Conservation (phyloP, 1,140 invertebrate genomes). For the Diachasmimorpha longicaudata region DNA sequence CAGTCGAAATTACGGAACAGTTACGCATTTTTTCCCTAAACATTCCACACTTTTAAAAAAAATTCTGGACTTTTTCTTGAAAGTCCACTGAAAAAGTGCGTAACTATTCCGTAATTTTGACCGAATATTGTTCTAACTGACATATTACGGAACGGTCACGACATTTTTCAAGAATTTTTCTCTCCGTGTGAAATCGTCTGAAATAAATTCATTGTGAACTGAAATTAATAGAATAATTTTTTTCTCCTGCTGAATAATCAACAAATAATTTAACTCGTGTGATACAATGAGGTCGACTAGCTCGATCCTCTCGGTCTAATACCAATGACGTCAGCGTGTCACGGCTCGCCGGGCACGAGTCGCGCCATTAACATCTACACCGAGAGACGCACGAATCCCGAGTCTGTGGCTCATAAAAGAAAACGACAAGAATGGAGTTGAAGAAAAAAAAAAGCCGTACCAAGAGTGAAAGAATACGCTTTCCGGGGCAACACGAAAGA, state of each 20-base stretch:
- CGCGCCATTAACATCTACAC: conserved; percentile 54
- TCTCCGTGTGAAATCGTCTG: no score
- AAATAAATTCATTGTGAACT: not conserved
- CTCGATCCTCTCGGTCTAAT: conserved; percentile 11
- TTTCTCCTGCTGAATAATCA: not conserved
- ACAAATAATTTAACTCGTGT: not conserved
- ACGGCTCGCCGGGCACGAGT: conserved; percentile 55
- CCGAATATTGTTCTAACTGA: no score
- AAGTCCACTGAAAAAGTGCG: no score
- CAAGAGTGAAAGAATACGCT: not conserved
- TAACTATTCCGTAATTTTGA: no score
- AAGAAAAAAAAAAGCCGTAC: conserved; percentile 26
- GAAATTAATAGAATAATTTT: not conserved
- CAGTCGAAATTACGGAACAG: no score
- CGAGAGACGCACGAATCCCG: conserved; percentile 35
- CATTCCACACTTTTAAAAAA: no score
- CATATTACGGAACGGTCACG: no score
- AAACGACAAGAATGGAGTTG: conserved; percentile 13
- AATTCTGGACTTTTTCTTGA: no score
- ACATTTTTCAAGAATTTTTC: no score
- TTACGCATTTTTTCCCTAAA: no score
- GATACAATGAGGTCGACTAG: conserved; percentile 27
- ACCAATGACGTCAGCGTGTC: conserved; percentile 60
- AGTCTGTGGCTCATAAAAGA: conserved; percentile 14
- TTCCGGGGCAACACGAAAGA: conserved; percentile 21